Evolutionary conservation across 1,140 invertebrate genomes (phyloP).

Genomic region (Euwallacea similis): DNA sequence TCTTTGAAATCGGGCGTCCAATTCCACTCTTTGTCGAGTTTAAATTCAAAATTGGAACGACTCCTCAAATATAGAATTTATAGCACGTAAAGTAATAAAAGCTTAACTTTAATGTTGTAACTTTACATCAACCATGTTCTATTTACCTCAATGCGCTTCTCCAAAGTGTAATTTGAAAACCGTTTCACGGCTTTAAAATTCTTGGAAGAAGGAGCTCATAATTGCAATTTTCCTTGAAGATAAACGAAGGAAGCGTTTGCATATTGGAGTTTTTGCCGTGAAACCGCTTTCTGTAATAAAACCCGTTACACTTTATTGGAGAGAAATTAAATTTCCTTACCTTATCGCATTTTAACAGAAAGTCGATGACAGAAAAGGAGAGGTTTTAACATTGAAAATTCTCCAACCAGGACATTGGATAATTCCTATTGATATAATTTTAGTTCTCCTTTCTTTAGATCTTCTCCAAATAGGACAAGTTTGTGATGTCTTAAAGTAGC

Average conservation of each 20-base stretch:
- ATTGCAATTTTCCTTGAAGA: background rate
- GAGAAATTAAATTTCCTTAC: too few species aligned
- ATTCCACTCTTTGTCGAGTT: too few species aligned
- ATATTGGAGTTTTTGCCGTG: slow-evolving; percentile 2
- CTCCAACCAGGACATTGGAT: too few species aligned
- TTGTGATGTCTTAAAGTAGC: background rate
- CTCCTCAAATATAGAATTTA: background rate
- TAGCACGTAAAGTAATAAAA: background rate
- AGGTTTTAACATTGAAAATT: too few species aligned
- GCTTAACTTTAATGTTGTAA: background rate
- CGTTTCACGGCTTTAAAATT: background rate
- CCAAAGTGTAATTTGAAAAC: background rate
- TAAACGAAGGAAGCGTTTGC: background rate
- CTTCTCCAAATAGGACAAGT: background rate
- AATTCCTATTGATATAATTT: too few species aligned
- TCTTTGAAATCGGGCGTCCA: too few species aligned
- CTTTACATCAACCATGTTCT: background rate
- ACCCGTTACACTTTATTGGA: background rate
- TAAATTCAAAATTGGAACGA: too few species aligned
- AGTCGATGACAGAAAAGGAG: too few species aligned
- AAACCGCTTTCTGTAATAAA: background rate
- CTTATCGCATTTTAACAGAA: too few species aligned
- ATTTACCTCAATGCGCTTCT: background rate
- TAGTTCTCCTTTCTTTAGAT: background rate
- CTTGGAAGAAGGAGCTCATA: slow-evolving; percentile 2